These are phyloP conservation scores for Drosophila putrida DNA, from an alignment of 2,888 invertebrate genomes.

Conservation along the genomic window DNA sequence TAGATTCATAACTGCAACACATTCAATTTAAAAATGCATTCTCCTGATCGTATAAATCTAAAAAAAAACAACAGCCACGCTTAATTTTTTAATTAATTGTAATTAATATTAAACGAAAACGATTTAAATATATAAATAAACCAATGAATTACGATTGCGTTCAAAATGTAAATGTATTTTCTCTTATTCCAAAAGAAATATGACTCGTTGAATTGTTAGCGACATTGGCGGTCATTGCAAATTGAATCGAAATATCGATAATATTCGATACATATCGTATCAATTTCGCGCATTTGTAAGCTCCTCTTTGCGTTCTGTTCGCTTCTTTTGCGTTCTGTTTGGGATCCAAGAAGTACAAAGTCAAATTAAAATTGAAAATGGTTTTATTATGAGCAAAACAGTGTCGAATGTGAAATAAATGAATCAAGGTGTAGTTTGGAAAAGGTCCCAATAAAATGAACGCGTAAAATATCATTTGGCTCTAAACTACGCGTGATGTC, in stretches of 20 bases:
- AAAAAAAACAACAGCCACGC: conserved; percentile 72
- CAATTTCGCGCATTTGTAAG: conserved; percentile 25
- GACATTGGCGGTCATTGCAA: conserved; percentile 4
- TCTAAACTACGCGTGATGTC: conserved; percentile 64
- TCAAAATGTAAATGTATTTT: conserved; percentile 14
- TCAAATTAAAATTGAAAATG: conserved; percentile 32
- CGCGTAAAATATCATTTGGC: conserved; percentile 21
- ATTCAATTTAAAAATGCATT: conserved; percentile 71
- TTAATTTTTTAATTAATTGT: conserved; percentile 78
- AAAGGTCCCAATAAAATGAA: conserved; percentile 15
- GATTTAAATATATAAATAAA: conserved; percentile 72
- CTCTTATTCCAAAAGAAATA: not conserved
- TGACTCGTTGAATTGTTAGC: conserved; percentile 5
- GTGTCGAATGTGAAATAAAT: conserved; percentile 23
- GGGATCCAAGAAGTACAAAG: conserved; percentile 40
- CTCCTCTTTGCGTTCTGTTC: conserved; percentile 31
- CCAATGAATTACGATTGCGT: conserved; percentile 44
- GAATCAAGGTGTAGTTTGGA: conserved; percentile 12
- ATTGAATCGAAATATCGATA: conserved; percentile 25
- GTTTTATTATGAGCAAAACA: conserved; percentile 15
- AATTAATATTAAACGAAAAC: conserved; percentile 74
- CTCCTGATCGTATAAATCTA: conserved; percentile 69
- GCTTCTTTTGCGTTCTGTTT: conserved; percentile 51
- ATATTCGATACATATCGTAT: conserved; percentile 28
- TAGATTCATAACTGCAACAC: conserved; percentile 70